Base-by-base conservation (phyloP, 1,140 invertebrate species). In the Gerris buenoi region DNA sequence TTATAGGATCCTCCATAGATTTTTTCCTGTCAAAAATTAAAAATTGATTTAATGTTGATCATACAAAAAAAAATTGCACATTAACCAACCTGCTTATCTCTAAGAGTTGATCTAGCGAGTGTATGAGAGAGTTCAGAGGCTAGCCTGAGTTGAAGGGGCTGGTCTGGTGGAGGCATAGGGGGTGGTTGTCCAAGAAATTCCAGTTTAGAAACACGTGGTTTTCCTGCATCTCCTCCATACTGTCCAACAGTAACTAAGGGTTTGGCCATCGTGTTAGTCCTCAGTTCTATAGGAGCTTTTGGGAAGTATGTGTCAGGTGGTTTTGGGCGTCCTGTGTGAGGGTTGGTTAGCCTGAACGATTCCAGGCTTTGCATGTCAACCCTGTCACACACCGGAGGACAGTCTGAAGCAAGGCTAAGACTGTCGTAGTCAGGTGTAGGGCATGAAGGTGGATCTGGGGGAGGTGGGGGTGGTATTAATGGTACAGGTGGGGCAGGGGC, bases 291-390 rank as follows among this genome's bases (percentile, higher is more conserved):
- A 63, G 59, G 67, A 18, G 62, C 71, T 69, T 68, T 69, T 63
- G 28, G 65, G 70, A 88, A 88, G 71, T 88, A 88, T 28, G 84
- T 85, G 3, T 82, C 77, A 27, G 85, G 86, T 33, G 85, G 85
- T 73, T 83, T 85, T 22, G 84, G 85, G 65, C 79, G 79, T 2
- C 80, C 74, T 46, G 79, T 78, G 3, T 75, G 76, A 14, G 77
- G 75, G 70, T 86, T 84, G 58, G 85, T 86, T 57, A 88, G 72
- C 72, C 84, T 84, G 74, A 85, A 87, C 0, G 86, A 88, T 74
- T 88, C 86, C 63, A 88, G 76, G 22, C 86, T 86, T 71, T 87
- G 84, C 80, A 88, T 83, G 73, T 88, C 86, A 10, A 84, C 82
- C 1, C 75, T 77, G 67, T 84, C 83, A 28, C 63, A 29, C 68